Evolutionary conservation across 1,140 invertebrate species (phyloP), one percentile per base, ranked within the genome.

Genomic region (Brachionus paranguensis): DNA sequence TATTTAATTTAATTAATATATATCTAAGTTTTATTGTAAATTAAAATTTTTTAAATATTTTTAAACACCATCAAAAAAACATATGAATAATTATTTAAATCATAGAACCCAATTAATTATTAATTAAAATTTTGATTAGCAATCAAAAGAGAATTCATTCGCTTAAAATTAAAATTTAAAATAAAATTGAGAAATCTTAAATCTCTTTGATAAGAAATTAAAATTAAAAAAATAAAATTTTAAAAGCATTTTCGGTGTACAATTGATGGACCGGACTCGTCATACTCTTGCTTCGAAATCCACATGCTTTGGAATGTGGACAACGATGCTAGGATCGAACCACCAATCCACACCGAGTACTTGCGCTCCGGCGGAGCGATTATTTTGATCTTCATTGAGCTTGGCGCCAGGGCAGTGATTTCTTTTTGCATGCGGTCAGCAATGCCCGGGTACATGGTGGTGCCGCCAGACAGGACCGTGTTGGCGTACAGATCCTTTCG

Each of bases 191-290:
- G 3, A 45, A 72, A 45, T 11, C 10, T 45, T 20, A 24, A 60
- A 60, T 60, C 53, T 60, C 53, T 60, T 20, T 60, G 17, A 20
- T 20, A 8, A 24, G 5, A 10, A 20, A 5, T 55, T 17, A 20
- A 11, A 60, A 14, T 10, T 24, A 53, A 53, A n/a, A 53, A 53
- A 3, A n/a, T 7, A 64, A 64, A 20, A 1, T 37, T 87, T 94
- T 96, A 96, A 92, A 96, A 96, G 92, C 95, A 96, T 91, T 96
- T 96, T 91, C 95, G 93, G 92, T 96, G 95, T 85, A 96, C 95
- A 89, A 96, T 96, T 85, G 93, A 94, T 86, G 95, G 95, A 86
- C 95, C 95, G 87, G 93, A 95, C 90, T 96, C 95, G 89, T 95
- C 94, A 91, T 95, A 95, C 88, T 95, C 94, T 86, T 91, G 89